Evolutionary conservation across 2,113 vertebrate species (phyloP).

Genomic region (Festucalex cinctus): DNA sequence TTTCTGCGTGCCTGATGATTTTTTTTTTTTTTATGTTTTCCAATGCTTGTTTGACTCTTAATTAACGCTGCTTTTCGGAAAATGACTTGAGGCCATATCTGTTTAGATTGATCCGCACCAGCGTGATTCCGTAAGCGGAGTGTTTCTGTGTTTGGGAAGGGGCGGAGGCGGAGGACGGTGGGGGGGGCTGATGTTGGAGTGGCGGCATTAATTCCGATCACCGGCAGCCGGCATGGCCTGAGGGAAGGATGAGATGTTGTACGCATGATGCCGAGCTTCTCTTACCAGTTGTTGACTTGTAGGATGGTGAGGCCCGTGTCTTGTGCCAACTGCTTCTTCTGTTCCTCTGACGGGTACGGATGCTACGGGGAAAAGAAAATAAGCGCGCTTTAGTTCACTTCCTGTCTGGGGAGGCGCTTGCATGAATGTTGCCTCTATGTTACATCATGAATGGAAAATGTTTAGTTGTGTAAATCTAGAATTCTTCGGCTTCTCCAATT

Average conservation of each 20-base stretch:
- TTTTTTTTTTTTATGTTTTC: conserved; percentile 52
- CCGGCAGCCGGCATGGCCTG: conserved; percentile 69
- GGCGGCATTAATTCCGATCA: conserved; percentile 70
- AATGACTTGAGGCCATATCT: conserved; percentile 60
- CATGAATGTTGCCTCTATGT: background rate
- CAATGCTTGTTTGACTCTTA: conserved; percentile 46
- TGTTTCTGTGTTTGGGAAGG: conserved; percentile 21
- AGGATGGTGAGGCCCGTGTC: conserved; percentile 99
- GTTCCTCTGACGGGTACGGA: conserved; percentile 99
- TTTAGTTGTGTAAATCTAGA: background rate
- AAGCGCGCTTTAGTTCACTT: background rate
- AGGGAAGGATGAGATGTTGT: conserved; percentile 54
- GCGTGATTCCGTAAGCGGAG: conserved; percentile 53
- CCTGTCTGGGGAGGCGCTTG: background rate
- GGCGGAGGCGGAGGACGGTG: conserved; percentile 28
- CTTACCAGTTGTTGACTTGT: conserved; percentile 99
- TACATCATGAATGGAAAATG: background rate
- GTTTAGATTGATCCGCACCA: conserved; percentile 67
- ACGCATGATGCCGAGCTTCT: conserved; percentile 69
- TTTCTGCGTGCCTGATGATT: conserved; percentile 34
- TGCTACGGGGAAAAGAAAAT: conserved; percentile 75
- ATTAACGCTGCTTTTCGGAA: conserved; percentile 58
- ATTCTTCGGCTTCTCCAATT: background rate
- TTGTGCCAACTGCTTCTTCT: conserved; percentile 99
- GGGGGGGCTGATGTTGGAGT: conserved; percentile 35